These are phyloP conservation scores for Tanaodytes sp. DNA, from an alignment of 2,888 invertebrate genomes.

Conservation along the genomic window DNA sequence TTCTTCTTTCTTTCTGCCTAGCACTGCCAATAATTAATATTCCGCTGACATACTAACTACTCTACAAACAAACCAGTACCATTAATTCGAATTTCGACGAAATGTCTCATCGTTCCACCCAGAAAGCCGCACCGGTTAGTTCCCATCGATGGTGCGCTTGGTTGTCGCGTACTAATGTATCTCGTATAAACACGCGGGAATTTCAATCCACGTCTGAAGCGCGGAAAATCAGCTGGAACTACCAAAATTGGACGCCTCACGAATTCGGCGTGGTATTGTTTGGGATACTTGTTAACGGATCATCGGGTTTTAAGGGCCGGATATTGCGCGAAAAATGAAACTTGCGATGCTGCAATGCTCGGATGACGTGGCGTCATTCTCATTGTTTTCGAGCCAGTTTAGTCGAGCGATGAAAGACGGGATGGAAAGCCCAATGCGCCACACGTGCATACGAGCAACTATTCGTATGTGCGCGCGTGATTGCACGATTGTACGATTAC, in stretches of 20 bases:
- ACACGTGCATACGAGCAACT: too few relatives aligned
- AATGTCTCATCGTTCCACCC: too few relatives aligned
- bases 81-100: too few relatives aligned
- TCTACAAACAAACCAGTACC: too few relatives aligned
- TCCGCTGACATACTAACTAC: slow-evolving; percentile 67
- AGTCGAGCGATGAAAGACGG: slow-evolving; percentile 34
- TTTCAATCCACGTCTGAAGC: slow-evolving; percentile 6
- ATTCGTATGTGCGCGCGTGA: too few relatives aligned
- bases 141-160: too few relatives aligned
- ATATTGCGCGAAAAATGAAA: slow-evolving; percentile 39
- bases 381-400: slow-evolving; percentile 36
- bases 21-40: slow-evolving; percentile 70
- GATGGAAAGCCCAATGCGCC: slow-evolving; percentile 20
- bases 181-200: too few relatives aligned
- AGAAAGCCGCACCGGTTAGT: too few relatives aligned
- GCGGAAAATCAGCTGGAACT: slow-evolving; percentile 13
- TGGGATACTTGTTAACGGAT: slow-evolving; percentile 38
- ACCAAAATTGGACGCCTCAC: slow-evolving; percentile 32
- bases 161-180: too few relatives aligned
- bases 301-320: slow-evolving; percentile 31
- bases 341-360: slow-evolving; percentile 23
- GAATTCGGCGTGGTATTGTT: slow-evolving; percentile 27
- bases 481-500: too few relatives aligned
- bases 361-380: slow-evolving; percentile 41
- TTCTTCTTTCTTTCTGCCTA: slow-evolving; percentile 63